Conservation (phyloP, 1,140 invertebrate species). For the Cecropterus lyciades region DNA sequence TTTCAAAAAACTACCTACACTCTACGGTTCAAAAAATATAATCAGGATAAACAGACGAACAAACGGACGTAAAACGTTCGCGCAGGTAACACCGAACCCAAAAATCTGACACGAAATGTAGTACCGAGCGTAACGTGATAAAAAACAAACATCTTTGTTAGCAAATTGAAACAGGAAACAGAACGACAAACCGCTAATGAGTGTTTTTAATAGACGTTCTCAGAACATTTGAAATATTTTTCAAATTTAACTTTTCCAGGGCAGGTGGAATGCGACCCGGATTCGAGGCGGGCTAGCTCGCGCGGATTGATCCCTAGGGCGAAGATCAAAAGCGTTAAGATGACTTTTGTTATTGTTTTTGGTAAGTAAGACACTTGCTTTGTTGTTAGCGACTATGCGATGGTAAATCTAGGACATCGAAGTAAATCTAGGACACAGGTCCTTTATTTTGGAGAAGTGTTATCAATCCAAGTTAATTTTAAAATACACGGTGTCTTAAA, state of each 20-base stretch:
- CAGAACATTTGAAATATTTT: conserved; percentile 14
- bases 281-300: conserved; percentile 89
- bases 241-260: conserved; percentile 56
- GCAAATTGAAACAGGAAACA: conserved; percentile 28
- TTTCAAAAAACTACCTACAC: too few species aligned
- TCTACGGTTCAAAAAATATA: too few species aligned
- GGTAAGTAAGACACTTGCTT: conserved; percentile 85
- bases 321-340: conserved; percentile 98
- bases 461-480: too few species aligned
- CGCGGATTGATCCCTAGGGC: conserved; percentile 96
- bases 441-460: too few species aligned
- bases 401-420: too few species aligned
- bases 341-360: conserved; percentile 98
- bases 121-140: neutral
- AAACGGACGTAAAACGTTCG: too few species aligned
- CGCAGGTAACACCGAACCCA: neutral
- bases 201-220: conserved; percentile 11
- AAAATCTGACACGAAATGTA: neutral
- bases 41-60: too few species aligned
- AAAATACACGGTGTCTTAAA: too few species aligned
- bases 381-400: neutral
- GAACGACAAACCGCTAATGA: conserved; percentile 30
- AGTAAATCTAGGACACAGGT: too few species aligned
- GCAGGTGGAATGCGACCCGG: conserved; percentile 82
- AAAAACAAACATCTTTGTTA: neutral